A percentile compares a stretch with the other conserved stretches of the same genome.
phyloP scores from a whole-genome alignment of 1,140 invertebrate genomes.

The Coelopa frigida region DNA sequence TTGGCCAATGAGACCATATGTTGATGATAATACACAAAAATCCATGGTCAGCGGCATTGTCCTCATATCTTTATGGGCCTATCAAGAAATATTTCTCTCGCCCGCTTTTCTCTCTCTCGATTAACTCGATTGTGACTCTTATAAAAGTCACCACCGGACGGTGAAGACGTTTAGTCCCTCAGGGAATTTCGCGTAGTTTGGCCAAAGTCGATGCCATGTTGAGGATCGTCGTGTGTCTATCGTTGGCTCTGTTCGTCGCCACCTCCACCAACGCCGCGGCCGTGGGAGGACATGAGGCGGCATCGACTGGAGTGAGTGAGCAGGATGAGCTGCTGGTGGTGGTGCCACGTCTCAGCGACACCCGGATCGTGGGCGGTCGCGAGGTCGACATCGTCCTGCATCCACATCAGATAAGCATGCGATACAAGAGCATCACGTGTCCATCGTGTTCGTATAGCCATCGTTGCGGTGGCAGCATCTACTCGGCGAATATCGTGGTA shows the following conservation, averaged over 20 bases:
- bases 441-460: slow-evolving; percentile 25
- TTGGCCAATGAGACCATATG: too few species aligned
- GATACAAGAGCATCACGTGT: slow-evolving; percentile 21
- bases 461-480: slow-evolving; percentile 52
- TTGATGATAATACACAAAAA: too few species aligned
- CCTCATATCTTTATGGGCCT: too few species aligned
- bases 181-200: background rate
- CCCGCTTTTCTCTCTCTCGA: too few species aligned
- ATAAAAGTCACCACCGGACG: background rate
- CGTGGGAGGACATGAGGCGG: background rate
- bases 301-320: background rate
- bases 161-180: background rate
- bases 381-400: slow-evolving; percentile 17
- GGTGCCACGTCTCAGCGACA: background rate
- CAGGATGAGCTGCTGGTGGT: background rate
- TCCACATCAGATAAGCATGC: slow-evolving; percentile 35
- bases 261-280: background rate
- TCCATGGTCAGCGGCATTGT: too few species aligned
- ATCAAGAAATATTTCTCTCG: too few species aligned
- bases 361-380: slow-evolving; percentile 34
- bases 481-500: slow-evolving; percentile 19
- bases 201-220: background rate
- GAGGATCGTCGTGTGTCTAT: background rate
- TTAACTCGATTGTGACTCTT: too few species aligned
- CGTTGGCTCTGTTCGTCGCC: background rate